Conservation (phyloP, 2,113 vertebrate genomes). For the Rhabdomys dilectus region DNA sequence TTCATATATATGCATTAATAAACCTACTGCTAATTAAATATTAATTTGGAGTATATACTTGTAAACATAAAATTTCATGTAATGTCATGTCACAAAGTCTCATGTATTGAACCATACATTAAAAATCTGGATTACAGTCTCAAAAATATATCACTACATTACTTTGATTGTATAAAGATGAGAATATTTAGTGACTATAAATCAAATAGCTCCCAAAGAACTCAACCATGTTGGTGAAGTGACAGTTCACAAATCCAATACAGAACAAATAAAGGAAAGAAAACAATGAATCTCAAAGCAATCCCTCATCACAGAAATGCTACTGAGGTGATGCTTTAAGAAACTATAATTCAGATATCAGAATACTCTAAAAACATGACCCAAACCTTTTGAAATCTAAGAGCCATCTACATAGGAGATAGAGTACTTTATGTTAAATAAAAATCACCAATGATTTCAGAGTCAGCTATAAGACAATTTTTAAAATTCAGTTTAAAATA, state of each 20-base stretch:
- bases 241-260: neutral
- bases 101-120: neutral
- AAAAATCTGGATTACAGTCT: neutral
- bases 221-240: neutral
- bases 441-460: neutral
- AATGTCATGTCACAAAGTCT: neutral
- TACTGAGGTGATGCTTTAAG: neutral
- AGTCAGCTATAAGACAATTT: neutral
- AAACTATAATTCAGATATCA: neutral
- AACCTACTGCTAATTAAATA: neutral
- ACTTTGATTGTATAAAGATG: neutral
- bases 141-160: neutral
- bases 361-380: neutral
- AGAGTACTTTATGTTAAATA: neutral
- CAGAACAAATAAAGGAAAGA: neutral
- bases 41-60: constrained; percentile 33
- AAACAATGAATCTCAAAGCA: neutral
- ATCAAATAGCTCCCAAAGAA: neutral
- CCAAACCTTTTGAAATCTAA: neutral
- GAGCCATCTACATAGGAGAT: neutral
- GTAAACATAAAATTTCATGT: neutral
- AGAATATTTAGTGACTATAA: constrained; percentile 29
- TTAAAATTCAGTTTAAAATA: neutral
- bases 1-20: neutral
- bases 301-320: neutral